Conservation (phyloP, 2,888 invertebrate species). For the Ectemnius cavifrons region DNA sequence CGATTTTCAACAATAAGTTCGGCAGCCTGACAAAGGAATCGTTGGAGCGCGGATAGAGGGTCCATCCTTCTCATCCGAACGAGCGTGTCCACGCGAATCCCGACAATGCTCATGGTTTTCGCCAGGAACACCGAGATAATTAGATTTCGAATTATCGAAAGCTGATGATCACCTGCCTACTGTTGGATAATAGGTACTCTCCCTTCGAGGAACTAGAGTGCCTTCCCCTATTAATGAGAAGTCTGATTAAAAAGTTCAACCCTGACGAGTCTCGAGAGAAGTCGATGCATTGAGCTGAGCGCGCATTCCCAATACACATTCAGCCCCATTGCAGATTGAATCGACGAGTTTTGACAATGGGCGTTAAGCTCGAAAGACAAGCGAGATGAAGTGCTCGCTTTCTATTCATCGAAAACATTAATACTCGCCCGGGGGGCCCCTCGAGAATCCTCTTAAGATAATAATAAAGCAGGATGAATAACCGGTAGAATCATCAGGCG, state of each 20-base stretch:
- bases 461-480: no score
- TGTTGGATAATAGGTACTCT: conserved; percentile 8
- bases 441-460: not conserved
- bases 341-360: conserved; percentile 52
- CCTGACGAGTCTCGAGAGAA: conserved; percentile 33
- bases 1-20: conserved; percentile 3
- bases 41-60: not conserved
- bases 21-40: not conserved
- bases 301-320: conserved; percentile 54
- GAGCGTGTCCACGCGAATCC: not conserved
- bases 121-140: conserved; percentile 37
- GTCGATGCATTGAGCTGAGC: conserved; percentile 42
- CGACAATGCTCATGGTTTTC: conserved; percentile 5
- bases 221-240: conserved; percentile 35
- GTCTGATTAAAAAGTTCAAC: conserved; percentile 51
- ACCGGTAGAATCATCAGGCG: no score
- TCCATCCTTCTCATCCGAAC: not conserved
- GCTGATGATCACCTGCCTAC: conserved; percentile 26
- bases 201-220: conserved; percentile 22
- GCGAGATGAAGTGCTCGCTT: conserved; percentile 36
- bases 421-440: not conserved
- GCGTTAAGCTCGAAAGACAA: conserved; percentile 43
- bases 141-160: conserved; percentile 51
- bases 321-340: conserved; percentile 38
- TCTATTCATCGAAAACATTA: conserved; percentile 26